phyloP scores from a whole-genome alignment of 30 jellyfish, hydroid and myxozoan genomes.

The Aurelia sp. region DNA sequence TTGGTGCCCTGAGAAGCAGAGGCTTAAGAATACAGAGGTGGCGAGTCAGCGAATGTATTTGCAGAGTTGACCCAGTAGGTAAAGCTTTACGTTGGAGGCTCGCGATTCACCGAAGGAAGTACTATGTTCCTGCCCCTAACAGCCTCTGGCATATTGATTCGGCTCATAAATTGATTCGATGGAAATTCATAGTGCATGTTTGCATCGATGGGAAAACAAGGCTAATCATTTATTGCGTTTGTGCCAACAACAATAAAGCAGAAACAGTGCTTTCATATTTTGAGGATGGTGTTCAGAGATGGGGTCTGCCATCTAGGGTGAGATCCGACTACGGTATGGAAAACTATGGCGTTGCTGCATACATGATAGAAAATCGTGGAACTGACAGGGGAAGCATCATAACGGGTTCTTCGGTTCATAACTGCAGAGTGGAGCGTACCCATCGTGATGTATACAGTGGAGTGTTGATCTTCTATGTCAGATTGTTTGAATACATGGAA shows the following conservation, averaged over 20 bases:
- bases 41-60: conserved; percentile 37
- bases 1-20: conserved; percentile 51
- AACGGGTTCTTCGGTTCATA: conserved; percentile 47
- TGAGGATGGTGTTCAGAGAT: conserved; percentile 24
- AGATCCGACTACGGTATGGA: conserved; percentile 34
- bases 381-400: conserved; percentile 31
- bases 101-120: conserved; percentile 50
- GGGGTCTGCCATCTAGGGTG: conserved; percentile 38
- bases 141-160: conserved; percentile 39
- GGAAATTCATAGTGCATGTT: conserved; percentile 24
- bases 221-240: not conserved
- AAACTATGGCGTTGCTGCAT: conserved; percentile 9
- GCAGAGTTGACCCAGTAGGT: conserved; percentile 57
- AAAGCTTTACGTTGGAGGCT: conserved; percentile 41
- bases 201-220: conserved; percentile 37
- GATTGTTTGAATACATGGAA: conserved; percentile 31
- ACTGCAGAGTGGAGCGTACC: conserved; percentile 35
- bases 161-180: conserved; percentile 28
- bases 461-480: conserved; percentile 21
- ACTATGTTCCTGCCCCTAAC: conserved; percentile 33
- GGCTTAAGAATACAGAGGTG: conserved; percentile 30
- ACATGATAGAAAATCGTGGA: conserved; percentile 24
- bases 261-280: conserved; percentile 20
- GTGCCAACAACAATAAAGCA: conserved; percentile 46
- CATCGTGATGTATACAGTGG: conserved; percentile 57